Conservation (phyloP, 1,140 invertebrate genomes). For the Bradynema listronoti region DNA sequence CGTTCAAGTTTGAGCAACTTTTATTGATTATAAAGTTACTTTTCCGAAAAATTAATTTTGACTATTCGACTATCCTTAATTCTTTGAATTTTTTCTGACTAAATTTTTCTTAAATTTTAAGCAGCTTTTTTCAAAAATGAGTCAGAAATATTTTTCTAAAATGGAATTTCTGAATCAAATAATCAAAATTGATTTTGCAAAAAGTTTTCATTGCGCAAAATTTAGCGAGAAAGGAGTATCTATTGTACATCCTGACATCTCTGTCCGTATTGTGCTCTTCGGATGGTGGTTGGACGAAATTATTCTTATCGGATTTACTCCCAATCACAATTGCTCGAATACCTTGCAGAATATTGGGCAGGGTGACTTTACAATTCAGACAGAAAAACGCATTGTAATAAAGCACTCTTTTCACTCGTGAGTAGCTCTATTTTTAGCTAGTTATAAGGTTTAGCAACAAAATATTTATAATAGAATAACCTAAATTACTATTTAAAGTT, state of each 20-base stretch:
- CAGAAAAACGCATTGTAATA: conserved; percentile 42
- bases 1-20: conserved; percentile 3
- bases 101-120: no score
- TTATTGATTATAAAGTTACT: not conserved
- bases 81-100: not conserved
- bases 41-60: not conserved
- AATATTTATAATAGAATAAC: no score
- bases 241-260: conserved; percentile 40
- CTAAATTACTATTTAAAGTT: no score
- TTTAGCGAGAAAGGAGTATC: conserved; percentile 46
- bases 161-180: conserved; percentile 5
- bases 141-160: no score
- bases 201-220: no score
- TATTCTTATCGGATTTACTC: conserved; percentile 40
- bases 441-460: no score
- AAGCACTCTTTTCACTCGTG: conserved; percentile 32
- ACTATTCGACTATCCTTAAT: not conserved
- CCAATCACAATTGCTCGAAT: conserved; percentile 39
- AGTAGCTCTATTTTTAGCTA: not conserved
- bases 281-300: conserved; percentile 47
- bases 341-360: conserved; percentile 34
- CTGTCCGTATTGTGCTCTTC: conserved; percentile 43
- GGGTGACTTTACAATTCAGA: conserved; percentile 47
- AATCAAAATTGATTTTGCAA: no score
- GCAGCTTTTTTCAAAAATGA: no score